Base-by-base conservation (phyloP, 2,888 invertebrate genomes). In the Laothoe populi region DNA sequence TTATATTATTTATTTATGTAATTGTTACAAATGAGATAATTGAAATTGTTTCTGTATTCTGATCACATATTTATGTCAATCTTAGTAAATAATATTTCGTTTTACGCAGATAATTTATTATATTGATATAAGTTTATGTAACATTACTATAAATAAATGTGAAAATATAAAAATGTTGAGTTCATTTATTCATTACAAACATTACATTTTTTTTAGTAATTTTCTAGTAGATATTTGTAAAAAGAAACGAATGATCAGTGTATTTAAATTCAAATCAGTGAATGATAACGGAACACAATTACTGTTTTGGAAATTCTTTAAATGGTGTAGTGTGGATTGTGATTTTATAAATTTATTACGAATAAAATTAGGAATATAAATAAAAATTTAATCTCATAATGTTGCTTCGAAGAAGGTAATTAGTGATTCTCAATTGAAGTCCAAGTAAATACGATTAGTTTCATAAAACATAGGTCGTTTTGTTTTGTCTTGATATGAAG, bases 391-490 rank as follows among this genome's bases (percentile, higher is more conserved):
- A 40, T 42, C n/a, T 26, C 13, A 60, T 63, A 67, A 87, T 87
- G 87, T 82, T 76, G 73, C 67, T 86, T 46, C 78, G 81, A 64
- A 75, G 86, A 70, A 85, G 82, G 87, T 86, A 53, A 31, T 19
- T 0, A 4, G 5, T 31, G 10, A 44, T 19, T 44, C 19, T 10
- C 40, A 42, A 42, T 16, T 42, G 5, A 3, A 16, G 16, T 42
- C 0, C 4, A 40, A 40, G n/a, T 40, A n/a, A 26, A 7, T 57
- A 24, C 57, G 5, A 24, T 58, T 60, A 24, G 10, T 57, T 62
- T n/a, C n/a, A n/a, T n/a, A n/a, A n/a, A n/a, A n/a, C n/a, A n/a
- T n/a, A n/a, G n/a, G n/a, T 66, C n/a, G 7, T 26, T 2, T 24
- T 45, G 58, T 23, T n/a, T 49, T 65, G 53, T 49, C 53, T 13